Evolutionary conservation across 2,797 vertebrate species (phyloP).

Genomic region (Masticophis lateralis): DNA sequence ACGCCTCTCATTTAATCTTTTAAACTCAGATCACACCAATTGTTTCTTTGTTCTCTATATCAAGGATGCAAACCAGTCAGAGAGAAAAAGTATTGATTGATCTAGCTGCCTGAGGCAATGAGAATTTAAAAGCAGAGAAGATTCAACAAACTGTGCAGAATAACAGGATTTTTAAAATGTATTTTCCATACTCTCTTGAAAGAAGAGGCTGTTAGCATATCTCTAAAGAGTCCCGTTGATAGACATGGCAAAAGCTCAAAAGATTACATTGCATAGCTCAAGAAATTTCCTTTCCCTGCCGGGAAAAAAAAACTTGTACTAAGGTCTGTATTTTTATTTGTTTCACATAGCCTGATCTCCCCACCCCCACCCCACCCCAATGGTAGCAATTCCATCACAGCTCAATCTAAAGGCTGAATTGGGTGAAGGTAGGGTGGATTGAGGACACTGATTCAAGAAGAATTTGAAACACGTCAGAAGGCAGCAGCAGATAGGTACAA

Average conservation of each 20-base stretch:
- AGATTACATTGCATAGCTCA: background rate
- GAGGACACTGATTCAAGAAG: background rate
- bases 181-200: conserved; percentile 32
- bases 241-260: conserved; percentile 21
- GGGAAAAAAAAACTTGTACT: background rate
- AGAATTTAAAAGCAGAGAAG: conserved; percentile 40
- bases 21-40: conserved; percentile 48
- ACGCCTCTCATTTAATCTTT: conserved; percentile 37
- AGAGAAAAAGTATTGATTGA: conserved; percentile 33
- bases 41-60: conserved; percentile 41
- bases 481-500: background rate
- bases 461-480: background rate
- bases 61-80: conserved; percentile 41
- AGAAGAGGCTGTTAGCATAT: conserved; percentile 20
- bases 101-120: conserved; percentile 46
- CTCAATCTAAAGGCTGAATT: background rate
- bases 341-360: background rate
- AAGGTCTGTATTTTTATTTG: background rate
- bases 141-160: conserved; percentile 33
- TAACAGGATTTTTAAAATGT: conserved; percentile 3
- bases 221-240: background rate
- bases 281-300: background rate
- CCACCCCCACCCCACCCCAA: background rate
- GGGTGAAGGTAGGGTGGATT: background rate
- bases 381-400: background rate